Evolutionary conservation across 1,140 invertebrate species (phyloP).

Genomic region (Lerema accius): DNA sequence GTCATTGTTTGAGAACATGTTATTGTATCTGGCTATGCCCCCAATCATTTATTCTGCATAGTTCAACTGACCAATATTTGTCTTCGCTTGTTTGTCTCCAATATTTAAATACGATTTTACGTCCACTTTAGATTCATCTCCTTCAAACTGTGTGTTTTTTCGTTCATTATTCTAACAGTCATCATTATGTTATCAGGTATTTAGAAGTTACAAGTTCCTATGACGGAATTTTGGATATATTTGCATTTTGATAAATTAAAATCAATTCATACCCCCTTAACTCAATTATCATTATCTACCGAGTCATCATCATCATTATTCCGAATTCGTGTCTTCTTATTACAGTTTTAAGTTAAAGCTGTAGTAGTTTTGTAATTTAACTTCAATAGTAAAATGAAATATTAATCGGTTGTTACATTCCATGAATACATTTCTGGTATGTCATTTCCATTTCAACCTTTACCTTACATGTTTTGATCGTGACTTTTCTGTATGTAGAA

Average conservation of each 20-base stretch:
- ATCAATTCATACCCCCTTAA: no score
- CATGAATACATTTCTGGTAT: neutral
- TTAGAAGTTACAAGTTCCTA: neutral
- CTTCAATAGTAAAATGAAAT: no score
- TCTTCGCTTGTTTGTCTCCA: neutral
- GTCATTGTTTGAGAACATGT: constrained; percentile 58
- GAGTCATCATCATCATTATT: no score
- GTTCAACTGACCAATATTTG: neutral
- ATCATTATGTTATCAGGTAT: neutral
- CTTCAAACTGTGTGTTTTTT: neutral
- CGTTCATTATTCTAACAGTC: neutral
- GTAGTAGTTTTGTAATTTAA: no score
- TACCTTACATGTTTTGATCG: constrained; percentile 6
- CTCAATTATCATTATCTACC: no score
- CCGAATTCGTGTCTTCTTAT: no score
- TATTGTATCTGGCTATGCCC: constrained; percentile 53
- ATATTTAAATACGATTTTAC: neutral
- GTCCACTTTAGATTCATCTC: neutral
- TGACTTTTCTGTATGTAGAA: constrained; percentile 14
- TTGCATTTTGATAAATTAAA: no score
- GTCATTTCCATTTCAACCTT: constrained; percentile 32
- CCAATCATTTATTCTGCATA: constrained; percentile 46
- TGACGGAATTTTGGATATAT: no score
- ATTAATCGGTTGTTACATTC: no score
- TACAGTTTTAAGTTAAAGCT: no score